These are phyloP conservation scores for Dasysyrphus tricinctus DNA, from an alignment of 2,888 invertebrate species.

Conservation along the genomic window DNA sequence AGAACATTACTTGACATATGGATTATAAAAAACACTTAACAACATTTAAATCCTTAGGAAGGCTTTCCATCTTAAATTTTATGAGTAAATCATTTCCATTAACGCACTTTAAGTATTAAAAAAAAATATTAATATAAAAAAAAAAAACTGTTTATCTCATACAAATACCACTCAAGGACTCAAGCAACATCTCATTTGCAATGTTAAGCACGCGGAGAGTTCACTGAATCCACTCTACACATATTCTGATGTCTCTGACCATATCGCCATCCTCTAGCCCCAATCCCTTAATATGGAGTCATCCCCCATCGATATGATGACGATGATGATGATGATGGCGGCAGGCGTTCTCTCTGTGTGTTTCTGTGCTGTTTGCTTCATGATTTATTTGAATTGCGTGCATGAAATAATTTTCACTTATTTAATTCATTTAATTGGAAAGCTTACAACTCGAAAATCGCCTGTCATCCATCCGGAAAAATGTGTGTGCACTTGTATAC, in stretches of 20 bases:
- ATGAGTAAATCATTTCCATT: conserved; percentile 44
- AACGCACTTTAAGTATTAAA: conserved; percentile 38
- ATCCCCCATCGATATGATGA: not conserved
- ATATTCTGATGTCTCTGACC: conserved; percentile 11
- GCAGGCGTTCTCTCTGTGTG: conserved; percentile 22
- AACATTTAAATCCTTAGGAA: not conserved
- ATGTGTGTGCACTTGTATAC: conserved; percentile 37
- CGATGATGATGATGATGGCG: conserved; percentile 28
- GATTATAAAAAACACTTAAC: not conserved
- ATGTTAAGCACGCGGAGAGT: conserved; percentile 57
- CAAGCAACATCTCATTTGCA: conserved; percentile 65
- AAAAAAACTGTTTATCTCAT: conserved; percentile 41
- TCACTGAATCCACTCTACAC: conserved; percentile 27
- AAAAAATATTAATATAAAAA: conserved; percentile 12
- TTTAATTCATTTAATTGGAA: conserved; percentile 73
- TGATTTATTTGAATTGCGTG: conserved; percentile 73
- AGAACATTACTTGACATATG: no score
- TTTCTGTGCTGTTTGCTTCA: conserved; percentile 57
- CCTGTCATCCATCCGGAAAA: conserved; percentile 69
- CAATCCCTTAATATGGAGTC: not conserved
- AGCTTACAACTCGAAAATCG: conserved; percentile 73
- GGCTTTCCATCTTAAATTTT: conserved; percentile 1
- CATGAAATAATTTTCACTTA: conserved; percentile 75
- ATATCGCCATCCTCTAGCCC: not conserved
- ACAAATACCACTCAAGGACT: conserved; percentile 54